A percentile compares a stretch with the other conserved stretches of the same genome.
These are phyloP conservation scores for Drosophila yakuba DNA, from an alignment of 1,140 invertebrate genomes.

Conservation along the genomic window DNA sequence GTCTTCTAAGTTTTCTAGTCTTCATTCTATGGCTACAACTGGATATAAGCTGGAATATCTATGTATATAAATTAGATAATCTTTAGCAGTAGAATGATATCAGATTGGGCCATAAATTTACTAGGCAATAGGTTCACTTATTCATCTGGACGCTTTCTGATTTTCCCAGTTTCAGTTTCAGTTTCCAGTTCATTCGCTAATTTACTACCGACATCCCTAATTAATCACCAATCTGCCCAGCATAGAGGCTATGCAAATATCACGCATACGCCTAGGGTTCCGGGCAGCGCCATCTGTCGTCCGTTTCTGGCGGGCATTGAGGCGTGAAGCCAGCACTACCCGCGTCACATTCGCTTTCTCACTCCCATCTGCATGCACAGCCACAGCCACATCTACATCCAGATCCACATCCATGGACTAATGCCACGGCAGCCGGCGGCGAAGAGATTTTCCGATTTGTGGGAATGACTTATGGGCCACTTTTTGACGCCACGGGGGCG, in stretches of 20 bases:
- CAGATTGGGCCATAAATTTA: neutral
- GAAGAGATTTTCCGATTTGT: conserved; percentile 51
- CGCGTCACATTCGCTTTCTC: conserved; percentile 40
- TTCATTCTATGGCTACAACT: neutral
- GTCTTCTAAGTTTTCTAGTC: no score
- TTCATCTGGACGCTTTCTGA: neutral
- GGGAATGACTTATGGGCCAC: conserved; percentile 58
- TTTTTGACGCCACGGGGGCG: conserved; percentile 7
- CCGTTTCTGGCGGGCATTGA: conserved; percentile 41
- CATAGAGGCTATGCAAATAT: conserved; percentile 55
- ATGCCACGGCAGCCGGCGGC: conserved; percentile 27
- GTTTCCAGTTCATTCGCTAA: conserved; percentile 32
- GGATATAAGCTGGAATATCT: neutral
- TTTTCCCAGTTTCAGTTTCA: neutral
- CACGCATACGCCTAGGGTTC: conserved; percentile 35
- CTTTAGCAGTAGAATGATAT: neutral
- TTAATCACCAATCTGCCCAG: conserved; percentile 51
- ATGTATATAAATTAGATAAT: neutral
- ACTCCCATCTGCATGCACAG: conserved; percentile 11
- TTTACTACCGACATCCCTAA: conserved; percentile 47
- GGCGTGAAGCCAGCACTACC: conserved; percentile 50
- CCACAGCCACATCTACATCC: neutral
- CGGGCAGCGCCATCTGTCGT: conserved; percentile 37
- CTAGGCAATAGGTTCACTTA: neutral
- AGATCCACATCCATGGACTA: conserved; percentile 15